A percentile compares a stretch with the other conserved stretches of the same genome.
Conservation (phyloP, 2,888 invertebrate genomes). For the Cloeon dipterum region DNA sequence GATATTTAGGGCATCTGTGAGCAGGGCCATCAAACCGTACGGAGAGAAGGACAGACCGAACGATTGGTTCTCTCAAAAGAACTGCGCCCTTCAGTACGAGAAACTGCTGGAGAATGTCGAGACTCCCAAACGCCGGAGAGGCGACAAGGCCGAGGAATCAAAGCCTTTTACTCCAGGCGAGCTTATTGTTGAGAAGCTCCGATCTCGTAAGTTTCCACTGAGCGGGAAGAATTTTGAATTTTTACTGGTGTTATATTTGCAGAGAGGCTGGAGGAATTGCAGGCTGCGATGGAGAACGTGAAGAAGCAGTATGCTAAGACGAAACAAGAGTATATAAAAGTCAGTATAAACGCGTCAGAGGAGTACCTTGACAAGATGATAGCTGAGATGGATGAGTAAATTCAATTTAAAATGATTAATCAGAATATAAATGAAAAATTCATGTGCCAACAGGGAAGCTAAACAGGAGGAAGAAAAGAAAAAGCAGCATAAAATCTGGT, state of each 20-base stretch:
- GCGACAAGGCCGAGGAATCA: slow-evolving; percentile 24
- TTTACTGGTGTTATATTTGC: too few species aligned
- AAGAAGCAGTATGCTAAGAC: neutral
- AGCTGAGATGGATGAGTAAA: neutral
- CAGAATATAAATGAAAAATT: slow-evolving; percentile 1
- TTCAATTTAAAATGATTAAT: neutral
- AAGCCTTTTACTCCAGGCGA: slow-evolving; percentile 46
- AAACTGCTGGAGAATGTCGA: slow-evolving; percentile 58
- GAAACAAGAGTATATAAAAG: neutral
- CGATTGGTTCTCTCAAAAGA: slow-evolving; percentile 80
- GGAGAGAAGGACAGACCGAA: slow-evolving; percentile 48
- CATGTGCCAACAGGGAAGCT: too few species aligned
- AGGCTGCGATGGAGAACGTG: neutral
- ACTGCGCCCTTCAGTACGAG: slow-evolving; percentile 76
- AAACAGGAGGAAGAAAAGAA: slow-evolving; percentile 43
- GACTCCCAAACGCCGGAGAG: slow-evolving; percentile 57
- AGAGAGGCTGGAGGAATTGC: neutral
- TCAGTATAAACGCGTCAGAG: slow-evolving; percentile 25
- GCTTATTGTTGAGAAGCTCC: slow-evolving; percentile 49
- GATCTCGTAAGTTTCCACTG: slow-evolving; percentile 22
- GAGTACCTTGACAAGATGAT: slow-evolving; percentile 17
- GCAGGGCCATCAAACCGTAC: slow-evolving; percentile 51
- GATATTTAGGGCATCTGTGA: slow-evolving; percentile 60
- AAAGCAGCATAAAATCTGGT: slow-evolving; percentile 32
- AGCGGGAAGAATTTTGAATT: neutral